Evolutionary conservation across 2,113 vertebrate genomes (phyloP).

Genomic region (Leptocoma aspasia): DNA sequence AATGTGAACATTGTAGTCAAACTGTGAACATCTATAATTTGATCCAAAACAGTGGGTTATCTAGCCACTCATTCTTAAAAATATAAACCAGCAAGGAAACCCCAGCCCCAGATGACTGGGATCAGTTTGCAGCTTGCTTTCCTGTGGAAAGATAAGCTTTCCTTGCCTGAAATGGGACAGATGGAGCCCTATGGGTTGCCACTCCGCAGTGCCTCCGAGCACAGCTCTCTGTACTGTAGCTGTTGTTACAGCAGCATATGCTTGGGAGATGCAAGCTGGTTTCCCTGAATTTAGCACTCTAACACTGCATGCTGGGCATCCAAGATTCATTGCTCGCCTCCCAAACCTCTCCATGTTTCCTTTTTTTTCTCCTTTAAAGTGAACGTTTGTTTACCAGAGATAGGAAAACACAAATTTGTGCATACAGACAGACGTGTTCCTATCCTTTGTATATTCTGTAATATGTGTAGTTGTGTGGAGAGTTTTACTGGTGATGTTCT

Average conservation of each 20-base stretch:
- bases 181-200: constrained; percentile 57
- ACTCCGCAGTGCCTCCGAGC: constrained; percentile 7
- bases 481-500: neutral
- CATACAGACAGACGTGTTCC: neutral
- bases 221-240: neutral
- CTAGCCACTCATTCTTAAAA: neutral
- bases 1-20: neutral
- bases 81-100: constrained; percentile 34
- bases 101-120: neutral
- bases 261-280: constrained; percentile 29
- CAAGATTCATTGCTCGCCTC: constrained; percentile 7
- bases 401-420: neutral
- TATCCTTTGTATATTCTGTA: neutral
- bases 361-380: neutral
- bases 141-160: constrained; percentile 1
- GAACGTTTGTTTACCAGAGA: neutral
- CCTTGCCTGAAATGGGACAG: constrained; percentile 32
- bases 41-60: neutral
- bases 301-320: neutral
- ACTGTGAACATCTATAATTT: constrained; percentile 3
- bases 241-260: constrained; percentile 50
- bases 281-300: neutral
- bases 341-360: neutral
- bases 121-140: constrained; percentile 5
- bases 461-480: neutral